Evolutionary conservation across 2,888 invertebrate species (phyloP), one percentile per base, ranked within the genome.

Genomic region (Allygus modestus): DNA sequence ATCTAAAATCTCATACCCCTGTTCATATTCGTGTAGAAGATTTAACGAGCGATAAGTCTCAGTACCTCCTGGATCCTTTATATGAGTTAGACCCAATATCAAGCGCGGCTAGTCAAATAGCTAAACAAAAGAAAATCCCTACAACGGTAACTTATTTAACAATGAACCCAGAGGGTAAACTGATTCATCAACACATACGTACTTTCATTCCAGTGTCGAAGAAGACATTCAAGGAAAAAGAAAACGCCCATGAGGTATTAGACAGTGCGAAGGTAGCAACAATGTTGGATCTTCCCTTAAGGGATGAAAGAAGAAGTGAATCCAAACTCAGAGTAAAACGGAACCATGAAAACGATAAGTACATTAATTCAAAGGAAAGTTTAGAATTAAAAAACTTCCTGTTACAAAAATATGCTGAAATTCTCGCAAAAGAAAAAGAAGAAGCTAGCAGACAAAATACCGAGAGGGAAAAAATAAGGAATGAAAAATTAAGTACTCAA

Each of bases 361-460:
- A 81, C 54, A 85, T 83, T 33, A 83, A 83, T 51, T 75, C 75
- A 2, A 83, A 75, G n/a, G 81, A 85, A 43, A 81, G 58, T 79
- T 46, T 75, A 43, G 85, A 58, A 54, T 31, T 65, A 28, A 85
- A 82, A 43, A 82, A 46, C 17, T 26, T 37, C 61, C 15, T 83
- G 9, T 41, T 83, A 23, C 69, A 83, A 79, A 82, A 83, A 61
- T 79, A 79, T 69, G 61, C 65, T 65, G 65, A 28, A 2, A 65
- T 84, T 33, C 31, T 77, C 12, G 65, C 54, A 9, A 84, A 77
- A 69, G 77, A 58, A 65, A 82, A 46, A 51, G 43, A 41, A 51
- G 83, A 81, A 20, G 28, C 26, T 15, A 46, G 12, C 15, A 28
- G 2, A 20, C 31, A 37, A 51, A 33, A 28, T 81, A 43, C 15